A percentile compares a stretch with the other conserved stretches of the same genome.
Conservation (phyloP, 2,797 vertebrate genomes). For the Delichon dasypus region DNA sequence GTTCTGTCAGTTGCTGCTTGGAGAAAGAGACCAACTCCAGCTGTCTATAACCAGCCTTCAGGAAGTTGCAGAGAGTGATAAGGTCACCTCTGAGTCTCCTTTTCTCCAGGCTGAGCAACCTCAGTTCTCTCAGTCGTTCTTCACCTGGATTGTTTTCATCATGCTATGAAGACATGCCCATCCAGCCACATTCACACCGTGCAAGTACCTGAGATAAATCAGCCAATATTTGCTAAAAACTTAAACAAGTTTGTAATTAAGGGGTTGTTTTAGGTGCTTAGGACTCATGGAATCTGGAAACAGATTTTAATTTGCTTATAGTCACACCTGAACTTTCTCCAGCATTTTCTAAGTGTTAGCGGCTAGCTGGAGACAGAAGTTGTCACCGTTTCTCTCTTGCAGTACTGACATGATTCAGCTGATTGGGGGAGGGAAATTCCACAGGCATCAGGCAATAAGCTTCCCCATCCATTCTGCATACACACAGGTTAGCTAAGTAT, state of each 20-base stretch:
- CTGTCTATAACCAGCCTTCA: too few species aligned
- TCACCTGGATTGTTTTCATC: neutral
- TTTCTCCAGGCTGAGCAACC: too few species aligned
- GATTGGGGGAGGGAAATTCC: neutral
- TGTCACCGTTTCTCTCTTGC: neutral
- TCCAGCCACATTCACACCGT: neutral
- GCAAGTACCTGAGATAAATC: neutral
- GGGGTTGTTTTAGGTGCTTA: neutral
- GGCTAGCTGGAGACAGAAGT: neutral
- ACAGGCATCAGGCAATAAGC: neutral
- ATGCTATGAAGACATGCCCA: neutral
- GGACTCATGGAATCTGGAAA: neutral
- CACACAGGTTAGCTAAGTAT: neutral
- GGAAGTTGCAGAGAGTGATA: too few species aligned
- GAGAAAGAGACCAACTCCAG: too few species aligned
- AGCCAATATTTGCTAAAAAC: neutral
- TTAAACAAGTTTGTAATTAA: neutral
- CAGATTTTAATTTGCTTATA: neutral
- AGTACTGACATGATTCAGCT: neutral
- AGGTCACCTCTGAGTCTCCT: too few species aligned
- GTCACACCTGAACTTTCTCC: neutral
- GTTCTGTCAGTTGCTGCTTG: too few species aligned
- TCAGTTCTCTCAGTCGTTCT: too few species aligned
- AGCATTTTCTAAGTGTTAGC: neutral
- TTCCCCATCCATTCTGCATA: neutral